phyloP scores from a whole-genome alignment of 1,140 invertebrate genomes.

The Drosophila lini region DNA sequence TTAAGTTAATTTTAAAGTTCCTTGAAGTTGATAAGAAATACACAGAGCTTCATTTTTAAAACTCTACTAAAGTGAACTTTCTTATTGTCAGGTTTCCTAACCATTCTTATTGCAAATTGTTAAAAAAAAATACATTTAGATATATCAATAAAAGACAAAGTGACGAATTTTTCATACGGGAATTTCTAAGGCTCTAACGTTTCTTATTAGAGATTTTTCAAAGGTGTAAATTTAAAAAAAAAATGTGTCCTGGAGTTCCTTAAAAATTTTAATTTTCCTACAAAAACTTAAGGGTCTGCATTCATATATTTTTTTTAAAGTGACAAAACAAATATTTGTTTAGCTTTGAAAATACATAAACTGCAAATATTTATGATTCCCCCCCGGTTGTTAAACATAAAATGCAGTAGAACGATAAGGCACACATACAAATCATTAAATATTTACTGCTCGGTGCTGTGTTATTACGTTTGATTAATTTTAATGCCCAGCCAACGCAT shows the following conservation, averaged over 20 bases:
- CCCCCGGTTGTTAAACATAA: neutral
- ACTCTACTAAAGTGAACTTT: neutral
- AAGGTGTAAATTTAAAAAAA: rapidly evolving
- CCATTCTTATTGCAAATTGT: neutral
- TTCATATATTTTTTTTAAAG: neutral
- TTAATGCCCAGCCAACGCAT: slow-evolving; percentile 17
- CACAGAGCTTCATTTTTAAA: too few relatives aligned
- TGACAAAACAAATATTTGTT: slow-evolving; percentile 15
- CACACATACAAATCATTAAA: slow-evolving; percentile 5
- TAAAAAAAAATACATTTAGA: neutral
- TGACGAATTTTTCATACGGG: too few relatives aligned
- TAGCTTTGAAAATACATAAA: neutral
- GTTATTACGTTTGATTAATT: slow-evolving; percentile 34
- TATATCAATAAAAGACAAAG: too few relatives aligned
- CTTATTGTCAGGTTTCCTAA: neutral
- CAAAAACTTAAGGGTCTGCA: neutral
- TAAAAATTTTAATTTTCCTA: neutral
- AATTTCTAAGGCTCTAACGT: neutral
- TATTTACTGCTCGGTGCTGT: slow-evolving; percentile 14
- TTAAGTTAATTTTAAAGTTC: neutral
- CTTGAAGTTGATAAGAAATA: neutral
- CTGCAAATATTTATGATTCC: slow-evolving; percentile 3
- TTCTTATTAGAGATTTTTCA: neutral
- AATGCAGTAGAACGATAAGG: slow-evolving; percentile 3
- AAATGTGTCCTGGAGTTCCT: too few relatives aligned